Evolutionary conservation across 2,113 vertebrate genomes (phyloP).

Genomic region (Nipponia nippon): DNA sequence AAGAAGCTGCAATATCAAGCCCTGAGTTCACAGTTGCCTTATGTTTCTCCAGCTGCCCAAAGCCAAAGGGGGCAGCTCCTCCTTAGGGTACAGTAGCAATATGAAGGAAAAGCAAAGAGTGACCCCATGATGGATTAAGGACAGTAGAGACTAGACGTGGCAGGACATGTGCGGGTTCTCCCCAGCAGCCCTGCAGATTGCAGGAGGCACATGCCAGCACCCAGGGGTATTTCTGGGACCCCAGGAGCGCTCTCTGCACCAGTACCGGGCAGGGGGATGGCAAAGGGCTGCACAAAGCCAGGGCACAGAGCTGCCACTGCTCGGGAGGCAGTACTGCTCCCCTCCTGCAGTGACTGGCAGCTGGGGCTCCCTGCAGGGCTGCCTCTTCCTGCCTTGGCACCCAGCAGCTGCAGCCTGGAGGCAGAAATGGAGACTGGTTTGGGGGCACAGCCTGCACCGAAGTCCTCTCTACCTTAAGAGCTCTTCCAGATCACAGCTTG

Average conservation of each 20-base stretch:
- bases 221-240: neutral
- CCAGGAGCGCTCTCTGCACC: neutral
- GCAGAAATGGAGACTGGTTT: neutral
- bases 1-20: neutral
- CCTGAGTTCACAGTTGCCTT: neutral
- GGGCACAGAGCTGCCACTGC: neutral
- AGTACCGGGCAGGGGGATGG: rapidly evolving
- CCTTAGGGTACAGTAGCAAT: neutral
- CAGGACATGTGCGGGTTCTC: neutral
- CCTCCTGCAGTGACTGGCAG: rapidly evolving
- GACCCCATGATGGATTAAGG: neutral
- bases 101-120: neutral
- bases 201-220: rapidly evolving
- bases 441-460: neutral
- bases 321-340: rapidly evolving
- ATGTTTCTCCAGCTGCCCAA: neutral
- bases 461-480: neutral
- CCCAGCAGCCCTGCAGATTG: neutral
- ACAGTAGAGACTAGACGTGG: rapidly evolving
- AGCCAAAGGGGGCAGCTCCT: neutral
- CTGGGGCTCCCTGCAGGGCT: neutral
- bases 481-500: neutral
- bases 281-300: neutral
- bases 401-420: rapidly evolving
- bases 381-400: neutral